Percentiles rank a stretch among this genome's conserved stretches.
Conservation (phyloP, 2,797 vertebrate species). For the Crax fasciolata region DNA sequence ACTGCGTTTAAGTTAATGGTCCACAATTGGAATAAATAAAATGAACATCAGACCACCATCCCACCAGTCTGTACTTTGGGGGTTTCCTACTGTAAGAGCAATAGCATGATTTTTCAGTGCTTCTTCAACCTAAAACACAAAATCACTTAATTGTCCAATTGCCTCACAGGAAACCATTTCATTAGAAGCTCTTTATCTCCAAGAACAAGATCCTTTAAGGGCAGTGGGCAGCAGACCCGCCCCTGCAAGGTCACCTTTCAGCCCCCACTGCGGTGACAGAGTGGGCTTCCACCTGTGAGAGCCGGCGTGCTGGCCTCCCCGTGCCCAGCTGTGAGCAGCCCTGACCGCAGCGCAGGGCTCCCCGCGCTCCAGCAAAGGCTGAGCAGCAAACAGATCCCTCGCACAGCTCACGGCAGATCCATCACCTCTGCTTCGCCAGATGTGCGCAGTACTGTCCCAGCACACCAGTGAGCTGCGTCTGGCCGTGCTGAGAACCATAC, state of each 20-base stretch:
- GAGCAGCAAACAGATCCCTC: not conserved
- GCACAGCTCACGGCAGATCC: not conserved
- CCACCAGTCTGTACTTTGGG: not conserved
- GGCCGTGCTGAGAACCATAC: not conserved
- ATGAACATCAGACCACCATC: not conserved
- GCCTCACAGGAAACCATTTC: not conserved
- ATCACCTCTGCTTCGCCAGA: not conserved
- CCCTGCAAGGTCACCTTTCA: not conserved
- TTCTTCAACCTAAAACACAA: not conserved
- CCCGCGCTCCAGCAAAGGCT: not conserved
- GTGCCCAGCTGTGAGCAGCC: not conserved
- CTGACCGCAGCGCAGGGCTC: not conserved
- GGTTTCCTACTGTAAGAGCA: not conserved
- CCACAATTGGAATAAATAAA: not conserved
- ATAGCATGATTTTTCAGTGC: not conserved
- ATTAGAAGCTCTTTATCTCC: not conserved
- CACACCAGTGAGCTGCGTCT: not conserved
- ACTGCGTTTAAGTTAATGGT: not conserved
- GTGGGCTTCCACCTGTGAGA: not conserved
- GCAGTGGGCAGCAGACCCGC: not conserved
- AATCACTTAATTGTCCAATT: not conserved
- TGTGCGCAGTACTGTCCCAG: accelerated
- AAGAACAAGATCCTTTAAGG: not conserved
- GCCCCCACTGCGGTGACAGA: not conserved
- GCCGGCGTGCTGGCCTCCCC: not conserved